Evolutionary conservation across 1,140 invertebrate genomes (phyloP), one percentile per base, ranked within the genome.

Genomic region (Coptotermes formosanus): DNA sequence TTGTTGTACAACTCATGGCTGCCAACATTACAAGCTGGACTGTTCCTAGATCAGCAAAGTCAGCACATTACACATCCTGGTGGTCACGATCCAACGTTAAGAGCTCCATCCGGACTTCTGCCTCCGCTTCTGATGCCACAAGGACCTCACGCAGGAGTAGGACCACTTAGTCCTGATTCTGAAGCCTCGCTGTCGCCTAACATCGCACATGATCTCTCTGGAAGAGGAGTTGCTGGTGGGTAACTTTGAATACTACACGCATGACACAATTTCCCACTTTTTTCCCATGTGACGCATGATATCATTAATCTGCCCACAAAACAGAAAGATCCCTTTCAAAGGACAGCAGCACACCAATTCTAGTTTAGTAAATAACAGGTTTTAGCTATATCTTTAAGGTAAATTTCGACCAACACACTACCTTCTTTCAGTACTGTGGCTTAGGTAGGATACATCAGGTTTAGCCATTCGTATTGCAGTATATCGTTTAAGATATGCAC

Each of bases 1-100:
- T 30, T 85, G 48, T 44, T 75, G 48, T 85, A 85, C 84, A 75
- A 75, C 30, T 85, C 84, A 25, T 85, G 84, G 84, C 52, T 85
- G 84, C 84, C 64, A 25, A 43, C 84, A 3, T 52, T 75, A 43
- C 84, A 55, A 44, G 84, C 84, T 25, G 64, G 64, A 75, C 11
- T 83, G 48, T 83, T 83, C 16, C 32, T 83, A 32, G 82, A 83
- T 25, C 82, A 83, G 30, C 82, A 83, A 12, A 25, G 48, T n/a
- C 82, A 83, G 25, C 82, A 83, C 11, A 44, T 45, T 25, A 25
- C 48, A 43, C 82, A 83, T 25, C 48, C 43, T 32, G 82, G 82
- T 11, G 12, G 11, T 83, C 82, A 83, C 21, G 43, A 83, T 1
- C 38, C 43, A 8, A 52, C 23, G 6, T 25, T 83, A 43, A 9